Percentiles rank a stretch among this genome's conserved stretches.
Evolutionary conservation across 2,888 invertebrate genomes (phyloP).

Genomic region (Thysanoteuthis rhombus): DNA sequence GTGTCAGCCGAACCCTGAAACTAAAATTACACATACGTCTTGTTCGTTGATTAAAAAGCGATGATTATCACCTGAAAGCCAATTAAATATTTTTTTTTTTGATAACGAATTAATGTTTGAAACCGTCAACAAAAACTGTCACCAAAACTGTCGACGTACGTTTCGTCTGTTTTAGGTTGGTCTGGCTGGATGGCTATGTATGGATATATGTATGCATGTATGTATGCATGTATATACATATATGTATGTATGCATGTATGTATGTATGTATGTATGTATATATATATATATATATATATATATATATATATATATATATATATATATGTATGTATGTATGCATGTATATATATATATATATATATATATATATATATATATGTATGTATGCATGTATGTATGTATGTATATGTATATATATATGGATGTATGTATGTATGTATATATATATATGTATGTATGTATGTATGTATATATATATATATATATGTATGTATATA

Average conservation of each 20-base stretch:
- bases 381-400: not conserved
- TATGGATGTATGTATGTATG: not conserved
- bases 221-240: not conserved
- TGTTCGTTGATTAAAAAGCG: too few relatives aligned
- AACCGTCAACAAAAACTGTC: too few relatives aligned
- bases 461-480: not conserved
- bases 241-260: not conserved
- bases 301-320: slow-evolving; percentile 24
- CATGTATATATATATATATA: not conserved
- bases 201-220: not conserved
- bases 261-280: not conserved
- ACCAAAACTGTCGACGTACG: too few relatives aligned
- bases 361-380: not conserved
- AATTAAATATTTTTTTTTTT: too few relatives aligned
- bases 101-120: too few relatives aligned
- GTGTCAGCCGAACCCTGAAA: too few relatives aligned
- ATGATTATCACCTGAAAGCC: too few relatives aligned
- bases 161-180: too few relatives aligned
- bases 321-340: not conserved
- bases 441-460: not conserved
- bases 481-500: not conserved
- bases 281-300: not conserved
- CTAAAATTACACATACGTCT: too few relatives aligned
- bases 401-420: not conserved
- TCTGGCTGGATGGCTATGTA: too few relatives aligned